Base-by-base conservation (phyloP, 2,797 vertebrate genomes). In the Aulostomus chinensis region DNA sequence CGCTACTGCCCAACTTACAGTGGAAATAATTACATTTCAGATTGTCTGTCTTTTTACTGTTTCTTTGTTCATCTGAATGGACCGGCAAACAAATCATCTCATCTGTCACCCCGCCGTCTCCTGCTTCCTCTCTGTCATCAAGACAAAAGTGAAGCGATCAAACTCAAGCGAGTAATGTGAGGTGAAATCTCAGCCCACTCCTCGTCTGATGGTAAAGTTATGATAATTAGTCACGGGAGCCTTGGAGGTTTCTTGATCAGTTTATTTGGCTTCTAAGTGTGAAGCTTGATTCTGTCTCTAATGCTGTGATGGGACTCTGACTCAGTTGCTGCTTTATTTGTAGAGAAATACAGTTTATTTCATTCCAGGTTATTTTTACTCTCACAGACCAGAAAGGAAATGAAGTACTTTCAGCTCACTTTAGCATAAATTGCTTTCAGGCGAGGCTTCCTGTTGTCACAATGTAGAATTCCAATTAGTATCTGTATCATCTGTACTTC, bases 191-290 rank as follows among this genome's bases (percentile, higher is more conserved):
- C 48, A n/a, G n/a, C n/a, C n/a, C 34, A 4, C 5, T 22, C 33
- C 15, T 46, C 15, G 3, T 49, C 17, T 54, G 39, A 53, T 25
- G 24, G 18, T 49, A 21, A 60, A 67, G 59, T 60, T 56, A 30
- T 28, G 37, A 18, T 41, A 41, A 65, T 78, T 69, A 62, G 57
- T 48, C 37, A 32, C 54, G 58, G 54, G 47, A 11, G 29, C 34
- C 28, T 52, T 18, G 3, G 14, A 51, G 42, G 9, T 36, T 13
- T 62, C 17, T 32, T 56, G 42, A 58, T 76, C 51, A 50, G 41
- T 49, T 47, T 20, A 21, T 16, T 28, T 21, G 42, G 24, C 50
- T 34, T 51, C 30, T 24, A 34, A n/a, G 22, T 53, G 50, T 63
- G 51, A 72, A 72, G n/a, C n/a, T n/a, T n/a, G n/a, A n/a, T n/a